A percentile compares a stretch with the other conserved stretches of the same genome.
Evolutionary conservation across 2,797 vertebrate genomes (phyloP).

Genomic region (Pogonophryne albipinna): DNA sequence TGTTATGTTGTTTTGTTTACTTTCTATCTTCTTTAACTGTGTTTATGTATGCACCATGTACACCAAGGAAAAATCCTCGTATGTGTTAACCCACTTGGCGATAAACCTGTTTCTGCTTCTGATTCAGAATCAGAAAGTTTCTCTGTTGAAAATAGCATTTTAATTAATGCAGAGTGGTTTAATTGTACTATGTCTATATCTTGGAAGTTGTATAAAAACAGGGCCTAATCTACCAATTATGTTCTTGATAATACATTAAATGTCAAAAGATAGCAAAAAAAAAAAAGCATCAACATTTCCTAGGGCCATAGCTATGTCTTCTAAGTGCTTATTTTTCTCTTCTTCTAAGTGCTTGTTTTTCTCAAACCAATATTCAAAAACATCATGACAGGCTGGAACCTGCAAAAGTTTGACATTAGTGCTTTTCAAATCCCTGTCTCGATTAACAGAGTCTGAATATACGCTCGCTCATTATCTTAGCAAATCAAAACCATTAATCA

Average conservation of each 20-base stretch:
- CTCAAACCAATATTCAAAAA: neutral
- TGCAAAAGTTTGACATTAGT: neutral
- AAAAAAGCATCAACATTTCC: neutral
- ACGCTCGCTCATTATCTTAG: no score
- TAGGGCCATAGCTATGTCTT: neutral
- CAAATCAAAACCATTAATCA: neutral
- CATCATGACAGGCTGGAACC: neutral
- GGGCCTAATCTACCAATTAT: neutral
- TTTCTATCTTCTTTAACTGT: no score
- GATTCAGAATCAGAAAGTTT: neutral
- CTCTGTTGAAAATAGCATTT: neutral
- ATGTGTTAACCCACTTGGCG: no score
- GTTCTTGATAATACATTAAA: neutral
- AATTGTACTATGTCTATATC: neutral
- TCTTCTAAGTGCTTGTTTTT: neutral
- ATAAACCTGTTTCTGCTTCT: no score
- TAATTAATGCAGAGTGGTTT: neutral
- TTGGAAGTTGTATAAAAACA: neutral
- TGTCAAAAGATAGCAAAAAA: neutral
- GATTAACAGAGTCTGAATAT: neutral
- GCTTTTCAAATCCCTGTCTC: neutral
- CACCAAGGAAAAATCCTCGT: no score
- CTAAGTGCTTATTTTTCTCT: neutral
- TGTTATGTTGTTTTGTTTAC: no score
- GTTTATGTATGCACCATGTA: no score